Conservation (phyloP, 1,140 invertebrate species). For the Drosophila malerkotliana region DNA sequence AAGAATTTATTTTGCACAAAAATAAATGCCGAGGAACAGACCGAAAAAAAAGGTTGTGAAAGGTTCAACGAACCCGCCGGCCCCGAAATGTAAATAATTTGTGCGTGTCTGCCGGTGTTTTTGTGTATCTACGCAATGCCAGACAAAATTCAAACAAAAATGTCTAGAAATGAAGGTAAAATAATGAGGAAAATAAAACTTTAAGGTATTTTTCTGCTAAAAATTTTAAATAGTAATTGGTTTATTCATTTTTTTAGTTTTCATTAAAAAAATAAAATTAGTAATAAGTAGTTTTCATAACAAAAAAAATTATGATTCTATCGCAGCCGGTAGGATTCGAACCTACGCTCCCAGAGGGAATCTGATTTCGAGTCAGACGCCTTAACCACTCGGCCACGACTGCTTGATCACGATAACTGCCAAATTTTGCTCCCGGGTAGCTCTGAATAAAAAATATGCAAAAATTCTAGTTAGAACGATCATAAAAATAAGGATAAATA, state of each 20-base stretch:
- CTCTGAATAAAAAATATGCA: not conserved
- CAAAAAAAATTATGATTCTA: not conserved
- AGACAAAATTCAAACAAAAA: conserved; percentile 15
- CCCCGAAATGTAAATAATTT: conserved; percentile 48
- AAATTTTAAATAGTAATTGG: no score
- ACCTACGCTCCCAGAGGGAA: conserved; percentile 94
- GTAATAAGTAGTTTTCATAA: no score
- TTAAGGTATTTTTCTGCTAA: not conserved
- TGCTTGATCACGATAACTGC: conserved; percentile 80
- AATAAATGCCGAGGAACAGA: conserved; percentile 36
- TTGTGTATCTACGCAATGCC: conserved; percentile 38
- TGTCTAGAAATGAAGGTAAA: not conserved
- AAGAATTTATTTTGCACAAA: conserved; percentile 19
- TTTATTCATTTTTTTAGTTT: no score
- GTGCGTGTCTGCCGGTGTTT: conserved; percentile 32
- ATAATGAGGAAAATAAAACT: not conserved
- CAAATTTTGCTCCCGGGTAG: not conserved
- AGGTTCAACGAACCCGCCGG: conserved; percentile 39
- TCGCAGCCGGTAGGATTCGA: conserved; percentile 93
- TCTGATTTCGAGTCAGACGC: conserved; percentile 94
- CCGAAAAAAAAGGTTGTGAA: conserved; percentile 33
- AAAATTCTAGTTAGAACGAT: not conserved
- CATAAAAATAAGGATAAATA: not conserved
- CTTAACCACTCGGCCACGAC: conserved; percentile 94
- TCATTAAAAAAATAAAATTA: no score